Conservation (phyloP, 1,140 invertebrate genomes). For the Aphelenchoides avenae region DNA sequence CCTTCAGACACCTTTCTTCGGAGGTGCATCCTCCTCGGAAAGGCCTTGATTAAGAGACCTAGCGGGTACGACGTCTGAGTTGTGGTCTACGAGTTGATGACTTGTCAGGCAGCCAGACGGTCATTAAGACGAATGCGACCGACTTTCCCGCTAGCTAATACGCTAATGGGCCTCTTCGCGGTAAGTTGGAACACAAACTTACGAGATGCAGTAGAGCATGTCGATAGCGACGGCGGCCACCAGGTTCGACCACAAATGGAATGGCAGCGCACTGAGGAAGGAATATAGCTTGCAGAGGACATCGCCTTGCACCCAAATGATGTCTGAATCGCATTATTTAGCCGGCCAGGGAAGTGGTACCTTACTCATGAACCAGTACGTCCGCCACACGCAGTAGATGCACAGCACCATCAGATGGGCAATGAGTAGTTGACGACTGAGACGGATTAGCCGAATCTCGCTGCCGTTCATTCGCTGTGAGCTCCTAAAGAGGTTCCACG, state of each 20-base stretch:
- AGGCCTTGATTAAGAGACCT: too few species aligned
- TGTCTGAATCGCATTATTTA: constrained; percentile 21
- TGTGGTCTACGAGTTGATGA: too few species aligned
- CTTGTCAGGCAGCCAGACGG: too few species aligned
- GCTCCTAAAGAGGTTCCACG: constrained; percentile 16
- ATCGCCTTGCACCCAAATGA: constrained; percentile 49
- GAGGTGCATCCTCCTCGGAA: too few species aligned
- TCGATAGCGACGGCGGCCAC: constrained; percentile 55
- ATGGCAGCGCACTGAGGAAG: constrained; percentile 45
- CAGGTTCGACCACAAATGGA: constrained; percentile 55
- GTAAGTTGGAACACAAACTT: too few species aligned
- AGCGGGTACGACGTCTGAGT: too few species aligned
- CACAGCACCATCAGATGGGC: constrained; percentile 51
- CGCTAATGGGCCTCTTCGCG: too few species aligned
- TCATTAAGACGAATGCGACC: too few species aligned
- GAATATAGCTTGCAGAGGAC: constrained; percentile 49
- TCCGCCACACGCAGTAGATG: constrained; percentile 53
- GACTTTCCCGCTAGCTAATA: too few species aligned
- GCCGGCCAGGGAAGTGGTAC: too few species aligned
- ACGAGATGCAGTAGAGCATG: constrained; percentile 52
- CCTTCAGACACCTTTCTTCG: too few species aligned
- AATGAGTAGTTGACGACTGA: constrained; percentile 47
- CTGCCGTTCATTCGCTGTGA: constrained; percentile 33
- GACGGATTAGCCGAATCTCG: constrained; percentile 39
- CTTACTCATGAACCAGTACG: constrained; percentile 43